phyloP scores from a whole-genome alignment of 2,113 vertebrate genomes.

The Cairina moschata region DNA sequence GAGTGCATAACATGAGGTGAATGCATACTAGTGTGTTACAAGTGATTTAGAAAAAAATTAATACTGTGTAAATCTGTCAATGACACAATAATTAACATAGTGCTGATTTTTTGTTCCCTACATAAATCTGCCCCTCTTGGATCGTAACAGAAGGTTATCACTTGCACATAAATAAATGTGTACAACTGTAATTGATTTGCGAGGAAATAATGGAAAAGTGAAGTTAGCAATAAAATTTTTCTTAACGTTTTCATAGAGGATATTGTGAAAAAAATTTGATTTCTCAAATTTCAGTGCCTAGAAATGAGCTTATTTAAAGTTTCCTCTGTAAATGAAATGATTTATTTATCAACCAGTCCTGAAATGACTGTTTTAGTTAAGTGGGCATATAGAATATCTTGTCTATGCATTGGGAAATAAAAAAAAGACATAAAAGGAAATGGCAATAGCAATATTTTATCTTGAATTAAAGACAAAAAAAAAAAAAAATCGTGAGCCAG shows the following conservation, averaged over 20 bases:
- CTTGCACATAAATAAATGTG: neutral
- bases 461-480: neutral
- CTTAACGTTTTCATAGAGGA: accelerated
- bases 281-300: neutral
- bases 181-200: neutral
- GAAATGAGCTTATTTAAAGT: neutral
- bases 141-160: neutral
- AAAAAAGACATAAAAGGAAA: neutral
- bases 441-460: neutral
- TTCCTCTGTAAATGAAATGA: neutral
- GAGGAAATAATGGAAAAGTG: neutral
- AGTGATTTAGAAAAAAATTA: neutral
- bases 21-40: neutral
- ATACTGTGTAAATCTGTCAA: too few species aligned
- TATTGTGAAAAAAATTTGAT: neutral
- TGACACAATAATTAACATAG: too few species aligned
- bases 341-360: neutral
- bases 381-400: neutral
- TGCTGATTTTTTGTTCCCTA: neutral
- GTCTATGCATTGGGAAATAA: neutral
- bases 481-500: neutral
- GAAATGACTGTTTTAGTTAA: neutral
- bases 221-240: neutral
- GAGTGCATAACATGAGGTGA: neutral
- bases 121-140: neutral